Evolutionary conservation across 92 coral and sea anemone genomes (phyloP).

Genomic region (Epizoanthus rinbou): DNA sequence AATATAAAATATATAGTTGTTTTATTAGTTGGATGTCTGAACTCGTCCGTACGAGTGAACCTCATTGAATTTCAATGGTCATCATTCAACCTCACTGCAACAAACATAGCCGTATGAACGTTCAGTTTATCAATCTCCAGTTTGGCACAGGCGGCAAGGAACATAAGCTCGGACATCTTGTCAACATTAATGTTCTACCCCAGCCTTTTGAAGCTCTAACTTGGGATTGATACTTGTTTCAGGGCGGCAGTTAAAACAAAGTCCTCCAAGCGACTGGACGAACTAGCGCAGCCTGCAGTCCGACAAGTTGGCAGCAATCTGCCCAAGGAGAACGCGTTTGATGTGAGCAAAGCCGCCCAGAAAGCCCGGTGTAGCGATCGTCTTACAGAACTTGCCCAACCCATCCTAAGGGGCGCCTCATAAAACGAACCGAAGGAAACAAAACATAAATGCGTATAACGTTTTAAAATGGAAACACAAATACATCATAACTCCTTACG

Average conservation of each 20-base stretch:
- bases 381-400: slow-evolving; percentile 77
- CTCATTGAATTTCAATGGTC: too few species aligned
- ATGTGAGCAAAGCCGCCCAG: slow-evolving; percentile 81
- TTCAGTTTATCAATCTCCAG: too few species aligned
- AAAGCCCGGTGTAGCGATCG: slow-evolving; percentile 86
- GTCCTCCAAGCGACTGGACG: slow-evolving; percentile 76
- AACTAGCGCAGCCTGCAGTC: slow-evolving; percentile 76
- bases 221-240: slow-evolving; percentile 36
- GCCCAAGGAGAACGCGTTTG: slow-evolving; percentile 89
- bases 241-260: slow-evolving; percentile 75
- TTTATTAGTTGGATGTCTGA: too few species aligned
- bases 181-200: too few species aligned
- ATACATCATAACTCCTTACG: background rate
- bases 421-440: background rate
- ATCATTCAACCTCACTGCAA: too few species aligned
- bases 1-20: too few species aligned
- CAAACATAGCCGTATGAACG: too few species aligned
- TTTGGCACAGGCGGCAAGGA: too few species aligned
- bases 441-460: too few species aligned
- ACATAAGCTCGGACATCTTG: too few species aligned
- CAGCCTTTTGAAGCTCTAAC: too few species aligned
- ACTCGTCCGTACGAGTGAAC: too few species aligned
- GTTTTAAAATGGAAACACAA: background rate
- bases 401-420: slow-evolving; percentile 60
- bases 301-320: slow-evolving; percentile 84